Evolutionary conservation across 2,888 invertebrate genomes (phyloP).

Genomic region (Drosophila borealis): DNA sequence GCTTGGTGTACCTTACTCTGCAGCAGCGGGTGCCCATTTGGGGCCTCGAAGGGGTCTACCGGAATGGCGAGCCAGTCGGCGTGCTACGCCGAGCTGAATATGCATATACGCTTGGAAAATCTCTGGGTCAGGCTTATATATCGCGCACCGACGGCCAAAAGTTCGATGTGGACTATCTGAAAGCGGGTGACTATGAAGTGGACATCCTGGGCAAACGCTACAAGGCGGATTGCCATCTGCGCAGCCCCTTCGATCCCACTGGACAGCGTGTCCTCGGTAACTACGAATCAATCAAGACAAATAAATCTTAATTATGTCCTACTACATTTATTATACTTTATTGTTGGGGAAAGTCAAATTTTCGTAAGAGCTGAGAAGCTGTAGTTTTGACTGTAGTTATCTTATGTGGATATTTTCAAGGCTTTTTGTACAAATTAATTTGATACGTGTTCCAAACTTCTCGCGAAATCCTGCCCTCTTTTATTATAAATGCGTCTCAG

Average conservation of each 20-base stretch:
- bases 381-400: no score
- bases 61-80: conserved; percentile 91
- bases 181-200: conserved; percentile 90
- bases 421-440: no score
- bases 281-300: conserved; percentile 82
- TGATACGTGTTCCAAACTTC: no score
- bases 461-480: no score
- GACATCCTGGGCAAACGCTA: conserved; percentile 92
- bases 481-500: no score
- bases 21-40: conserved; percentile 91
- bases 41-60: conserved; percentile 94
- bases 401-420: no score
- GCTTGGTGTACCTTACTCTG: conserved; percentile 90
- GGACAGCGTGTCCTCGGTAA: conserved; percentile 90
- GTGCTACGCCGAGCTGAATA: conserved; percentile 93
- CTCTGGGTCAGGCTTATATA: conserved; percentile 88
- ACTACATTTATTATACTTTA: no score
- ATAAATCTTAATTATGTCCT: conserved; percentile 1
- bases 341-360: no score
- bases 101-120: conserved; percentile 87
- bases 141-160: conserved; percentile 86
- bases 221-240: conserved; percentile 89
- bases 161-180: conserved; percentile 89
- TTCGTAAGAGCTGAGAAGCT: no score
- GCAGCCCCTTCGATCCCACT: conserved; percentile 93